Evolutionary conservation across 2,888 invertebrate genomes (phyloP).

Genomic region (Synergus japonicus): DNA sequence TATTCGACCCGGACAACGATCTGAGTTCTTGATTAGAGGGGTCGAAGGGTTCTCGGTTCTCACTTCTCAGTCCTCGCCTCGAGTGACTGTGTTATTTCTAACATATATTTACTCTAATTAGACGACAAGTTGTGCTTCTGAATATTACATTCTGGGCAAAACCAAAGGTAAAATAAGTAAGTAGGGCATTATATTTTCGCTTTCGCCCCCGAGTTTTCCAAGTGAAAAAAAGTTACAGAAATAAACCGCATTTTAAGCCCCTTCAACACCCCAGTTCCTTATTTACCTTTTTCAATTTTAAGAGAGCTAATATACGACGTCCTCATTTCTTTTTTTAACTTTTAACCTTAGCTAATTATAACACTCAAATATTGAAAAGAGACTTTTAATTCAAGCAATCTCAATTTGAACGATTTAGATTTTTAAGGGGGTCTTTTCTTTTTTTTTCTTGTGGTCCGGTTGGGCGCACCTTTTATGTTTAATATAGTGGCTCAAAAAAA

Average conservation of each 20-base stretch:
- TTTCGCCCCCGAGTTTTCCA: constrained; percentile 15
- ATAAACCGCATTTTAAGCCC: constrained; percentile 9
- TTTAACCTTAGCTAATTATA: background rate
- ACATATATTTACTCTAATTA: constrained; percentile 15
- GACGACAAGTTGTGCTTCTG: constrained; percentile 14
- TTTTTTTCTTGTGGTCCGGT: no score
- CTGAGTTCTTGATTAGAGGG: background rate
- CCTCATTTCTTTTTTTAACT: background rate
- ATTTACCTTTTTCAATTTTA: background rate
- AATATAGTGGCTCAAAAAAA: no score
- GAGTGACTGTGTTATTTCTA: background rate
- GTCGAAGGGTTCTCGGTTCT: background rate
- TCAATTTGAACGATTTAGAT: no score
- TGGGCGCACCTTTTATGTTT: no score
- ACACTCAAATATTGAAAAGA: no score
- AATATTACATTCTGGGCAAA: constrained; percentile 22
- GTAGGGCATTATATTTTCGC: constrained; percentile 31
- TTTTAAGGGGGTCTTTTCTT: no score
- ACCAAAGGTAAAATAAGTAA: constrained; percentile 25
- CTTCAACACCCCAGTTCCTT: background rate
- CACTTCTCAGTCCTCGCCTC: background rate
- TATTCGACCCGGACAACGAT: background rate
- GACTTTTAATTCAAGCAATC: no score
- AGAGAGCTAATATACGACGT: background rate
- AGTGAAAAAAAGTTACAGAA: constrained; percentile 27